Conservation (phyloP, 2,888 invertebrate species). For the Fragum whitleyi region DNA sequence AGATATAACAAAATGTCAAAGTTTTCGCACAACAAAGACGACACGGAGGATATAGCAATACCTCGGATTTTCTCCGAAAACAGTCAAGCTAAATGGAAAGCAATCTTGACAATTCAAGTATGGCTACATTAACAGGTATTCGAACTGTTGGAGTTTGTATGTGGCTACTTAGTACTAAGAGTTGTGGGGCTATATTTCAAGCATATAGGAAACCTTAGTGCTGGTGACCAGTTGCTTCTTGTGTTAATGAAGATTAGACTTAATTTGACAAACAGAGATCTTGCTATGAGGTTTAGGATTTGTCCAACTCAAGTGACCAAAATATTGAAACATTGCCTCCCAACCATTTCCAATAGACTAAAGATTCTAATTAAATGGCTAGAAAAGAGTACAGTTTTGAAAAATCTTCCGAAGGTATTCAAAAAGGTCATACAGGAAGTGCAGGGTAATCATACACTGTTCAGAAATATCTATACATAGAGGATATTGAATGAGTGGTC, state of each 20-base stretch:
- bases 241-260: conserved; percentile 6
- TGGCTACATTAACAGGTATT: conserved; percentile 8
- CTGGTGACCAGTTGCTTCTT: conserved; percentile 1
- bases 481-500: no score
- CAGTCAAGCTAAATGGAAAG: no score
- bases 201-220: conserved; percentile 10
- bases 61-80: no score
- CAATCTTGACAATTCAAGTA: conserved; percentile 4
- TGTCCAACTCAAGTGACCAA: conserved; percentile 29
- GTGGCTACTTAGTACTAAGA: no score
- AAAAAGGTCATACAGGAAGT: conserved; percentile 25
- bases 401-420: conserved; percentile 38
- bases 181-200: no score
- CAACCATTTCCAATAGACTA: conserved; percentile 17
- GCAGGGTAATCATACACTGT: conserved; percentile 42
- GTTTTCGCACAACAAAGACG: no score
- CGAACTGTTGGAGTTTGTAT: conserved; percentile 10
- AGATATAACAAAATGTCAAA: no score
- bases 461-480: conserved; percentile 45
- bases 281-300: conserved; percentile 33
- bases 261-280: conserved; percentile 29
- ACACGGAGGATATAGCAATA: no score
- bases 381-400: conserved; percentile 15
- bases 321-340: conserved; percentile 1
- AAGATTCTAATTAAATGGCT: conserved; percentile 33